phyloP scores from a whole-genome alignment of 2,797 vertebrate species.

The Neomorphus geoffroyi region DNA sequence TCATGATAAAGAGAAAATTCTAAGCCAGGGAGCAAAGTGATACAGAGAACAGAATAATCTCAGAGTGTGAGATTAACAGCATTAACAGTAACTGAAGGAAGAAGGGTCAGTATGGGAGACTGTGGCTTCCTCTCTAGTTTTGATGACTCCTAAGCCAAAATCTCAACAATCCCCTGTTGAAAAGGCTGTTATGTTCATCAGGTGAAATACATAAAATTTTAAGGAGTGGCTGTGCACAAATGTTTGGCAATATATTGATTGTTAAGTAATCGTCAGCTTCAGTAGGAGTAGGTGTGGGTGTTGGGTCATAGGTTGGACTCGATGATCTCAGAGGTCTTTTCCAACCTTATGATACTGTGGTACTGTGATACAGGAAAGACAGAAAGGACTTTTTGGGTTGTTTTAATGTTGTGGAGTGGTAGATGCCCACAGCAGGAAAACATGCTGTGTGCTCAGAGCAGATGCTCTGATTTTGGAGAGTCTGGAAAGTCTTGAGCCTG shows the following conservation, averaged over 20 bases:
- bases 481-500: background rate
- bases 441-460: background rate
- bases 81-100: background rate
- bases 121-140: background rate
- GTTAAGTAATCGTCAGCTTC: background rate
- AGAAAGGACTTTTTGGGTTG: background rate
- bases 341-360: too few species aligned
- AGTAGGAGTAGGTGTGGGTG: too few species aligned
- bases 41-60: background rate
- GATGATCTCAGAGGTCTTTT: too few species aligned
- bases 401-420: background rate
- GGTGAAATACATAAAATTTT: background rate
- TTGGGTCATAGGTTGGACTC: too few species aligned
- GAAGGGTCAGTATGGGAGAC: background rate
- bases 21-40: background rate
- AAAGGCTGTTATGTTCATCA: background rate
- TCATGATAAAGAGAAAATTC: background rate
- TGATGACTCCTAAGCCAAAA: background rate
- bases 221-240: background rate
- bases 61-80: background rate
- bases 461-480: background rate
- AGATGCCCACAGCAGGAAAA: background rate
- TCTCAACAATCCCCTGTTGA: background rate
- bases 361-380: background rate
- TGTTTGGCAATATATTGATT: background rate